phyloP scores from a whole-genome alignment of 2,888 invertebrate genomes.

The Marronus borbonicus region DNA sequence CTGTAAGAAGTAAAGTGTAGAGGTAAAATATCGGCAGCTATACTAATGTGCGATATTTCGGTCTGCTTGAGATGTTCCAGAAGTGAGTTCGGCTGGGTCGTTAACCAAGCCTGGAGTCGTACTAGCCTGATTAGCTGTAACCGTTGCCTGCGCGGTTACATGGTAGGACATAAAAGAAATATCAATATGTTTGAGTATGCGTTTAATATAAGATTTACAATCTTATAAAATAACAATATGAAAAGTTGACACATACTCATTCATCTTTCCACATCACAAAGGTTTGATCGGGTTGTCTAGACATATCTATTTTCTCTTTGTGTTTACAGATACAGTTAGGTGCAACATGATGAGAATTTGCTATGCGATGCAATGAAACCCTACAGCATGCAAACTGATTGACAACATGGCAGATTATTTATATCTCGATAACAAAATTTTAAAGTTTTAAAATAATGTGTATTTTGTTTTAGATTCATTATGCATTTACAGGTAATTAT shows the following conservation, averaged over 20 bases:
- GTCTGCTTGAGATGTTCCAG: slow-evolving; percentile 73
- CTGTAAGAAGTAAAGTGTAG: slow-evolving; percentile 58
- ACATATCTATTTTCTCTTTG: slow-evolving; percentile 70
- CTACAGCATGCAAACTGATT: slow-evolving; percentile 48
- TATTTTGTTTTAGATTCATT: slow-evolving; percentile 51
- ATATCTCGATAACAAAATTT: slow-evolving; percentile 40
- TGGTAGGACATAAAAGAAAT: slow-evolving; percentile 68
- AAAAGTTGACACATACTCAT: slow-evolving; percentile 48
- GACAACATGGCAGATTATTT: slow-evolving; percentile 46
- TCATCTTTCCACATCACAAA: slow-evolving; percentile 47
- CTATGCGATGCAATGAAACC: slow-evolving; percentile 49
- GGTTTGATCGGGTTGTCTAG: slow-evolving; percentile 52
- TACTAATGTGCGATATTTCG: slow-evolving; percentile 71
- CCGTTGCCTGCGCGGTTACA: slow-evolving; percentile 69
- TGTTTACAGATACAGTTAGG: slow-evolving; percentile 71
- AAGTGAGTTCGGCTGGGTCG: slow-evolving; percentile 69
- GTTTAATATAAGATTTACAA: slow-evolving; percentile 52
- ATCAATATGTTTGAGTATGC: slow-evolving; percentile 65
- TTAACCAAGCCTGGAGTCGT: slow-evolving; percentile 67
- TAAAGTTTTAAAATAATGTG: slow-evolving; percentile 40
- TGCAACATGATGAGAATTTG: slow-evolving; percentile 63
- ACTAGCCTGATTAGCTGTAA: slow-evolving; percentile 65
- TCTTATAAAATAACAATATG: slow-evolving; percentile 9
- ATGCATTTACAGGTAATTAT: slow-evolving; percentile 50
- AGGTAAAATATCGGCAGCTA: slow-evolving; percentile 64